Evolutionary conservation across 2,797 vertebrate species (phyloP).

Genomic region (Microcaecilia unicolor): DNA sequence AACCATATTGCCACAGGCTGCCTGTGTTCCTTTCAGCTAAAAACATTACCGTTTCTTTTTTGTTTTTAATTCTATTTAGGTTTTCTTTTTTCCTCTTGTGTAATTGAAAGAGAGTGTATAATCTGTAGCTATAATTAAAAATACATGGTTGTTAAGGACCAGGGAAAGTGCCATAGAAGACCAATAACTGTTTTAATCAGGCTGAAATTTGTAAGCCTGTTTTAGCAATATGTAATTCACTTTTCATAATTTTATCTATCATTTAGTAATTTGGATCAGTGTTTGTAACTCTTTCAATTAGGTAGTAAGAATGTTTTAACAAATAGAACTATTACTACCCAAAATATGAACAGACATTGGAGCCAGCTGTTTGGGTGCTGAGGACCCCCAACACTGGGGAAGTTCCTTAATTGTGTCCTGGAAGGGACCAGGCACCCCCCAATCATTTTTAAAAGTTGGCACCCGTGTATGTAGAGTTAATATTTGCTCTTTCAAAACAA

Average conservation of each 20-base stretch:
- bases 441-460: constrained; percentile 27
- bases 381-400: no score
- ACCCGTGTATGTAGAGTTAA: constrained; percentile 19
- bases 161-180: constrained; percentile 88
- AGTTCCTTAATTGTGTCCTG: no score
- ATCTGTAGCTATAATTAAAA: constrained; percentile 46
- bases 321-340: constrained; percentile 38
- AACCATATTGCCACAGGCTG: constrained; percentile 67
- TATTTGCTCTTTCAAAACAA: constrained; percentile 19
- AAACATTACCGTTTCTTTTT: constrained; percentile 38
- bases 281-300: constrained; percentile 22
- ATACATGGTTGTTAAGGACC: constrained; percentile 55
- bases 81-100: constrained; percentile 41
- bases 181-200: constrained; percentile 77
- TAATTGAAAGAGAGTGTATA: constrained; percentile 50
- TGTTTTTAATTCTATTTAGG: constrained; percentile 44
- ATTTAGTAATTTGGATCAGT: constrained; percentile 45
- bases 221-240: constrained; percentile 32
- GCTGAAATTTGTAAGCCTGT: constrained; percentile 44
- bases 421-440: no score
- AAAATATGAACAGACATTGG: no score
- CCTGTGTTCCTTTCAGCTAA: constrained; percentile 70
- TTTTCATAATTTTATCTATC: constrained; percentile 44
- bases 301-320: constrained; percentile 30
- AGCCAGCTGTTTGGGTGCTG: no score